Percentiles rank a stretch among this genome's conserved stretches.
Conservation (phyloP, 2,888 invertebrate species). For the Macrophya annulata region DNA sequence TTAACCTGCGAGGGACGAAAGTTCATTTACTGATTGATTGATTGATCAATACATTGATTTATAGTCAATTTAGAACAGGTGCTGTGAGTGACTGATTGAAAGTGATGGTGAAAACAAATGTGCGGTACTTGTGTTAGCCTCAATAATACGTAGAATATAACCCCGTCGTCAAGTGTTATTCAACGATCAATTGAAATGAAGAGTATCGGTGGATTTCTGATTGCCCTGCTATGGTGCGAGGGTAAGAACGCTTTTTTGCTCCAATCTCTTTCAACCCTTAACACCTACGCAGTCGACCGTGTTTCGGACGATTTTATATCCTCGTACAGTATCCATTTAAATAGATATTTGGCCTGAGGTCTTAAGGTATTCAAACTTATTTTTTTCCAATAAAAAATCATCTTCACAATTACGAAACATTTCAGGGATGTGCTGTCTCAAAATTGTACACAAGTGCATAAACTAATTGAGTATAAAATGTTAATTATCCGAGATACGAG, state of each 20-base stretch:
- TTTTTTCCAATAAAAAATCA: background rate
- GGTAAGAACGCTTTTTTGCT: slow-evolving; percentile 60
- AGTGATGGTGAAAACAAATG: slow-evolving; percentile 49
- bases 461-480: background rate
- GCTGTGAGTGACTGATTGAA: background rate
- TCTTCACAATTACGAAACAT: too few relatives aligned
- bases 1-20: background rate
- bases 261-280: background rate
- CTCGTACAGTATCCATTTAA: background rate
- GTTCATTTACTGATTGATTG: background rate
- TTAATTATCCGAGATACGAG: background rate
- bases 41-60: slow-evolving; percentile 15
- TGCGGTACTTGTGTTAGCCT: slow-evolving; percentile 27
- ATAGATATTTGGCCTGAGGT: background rate
- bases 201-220: slow-evolving; percentile 61
- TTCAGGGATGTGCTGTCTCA: too few relatives aligned
- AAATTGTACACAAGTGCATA: background rate
- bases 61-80: background rate
- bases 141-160: background rate
- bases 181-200: slow-evolving; percentile 17
- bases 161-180: background rate
- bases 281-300: background rate
- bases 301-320: background rate
- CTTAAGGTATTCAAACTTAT: background rate
- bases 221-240: slow-evolving; percentile 64